Base-by-base conservation (phyloP, 1,140 invertebrate genomes). In the Medauroidea extradentata region DNA sequence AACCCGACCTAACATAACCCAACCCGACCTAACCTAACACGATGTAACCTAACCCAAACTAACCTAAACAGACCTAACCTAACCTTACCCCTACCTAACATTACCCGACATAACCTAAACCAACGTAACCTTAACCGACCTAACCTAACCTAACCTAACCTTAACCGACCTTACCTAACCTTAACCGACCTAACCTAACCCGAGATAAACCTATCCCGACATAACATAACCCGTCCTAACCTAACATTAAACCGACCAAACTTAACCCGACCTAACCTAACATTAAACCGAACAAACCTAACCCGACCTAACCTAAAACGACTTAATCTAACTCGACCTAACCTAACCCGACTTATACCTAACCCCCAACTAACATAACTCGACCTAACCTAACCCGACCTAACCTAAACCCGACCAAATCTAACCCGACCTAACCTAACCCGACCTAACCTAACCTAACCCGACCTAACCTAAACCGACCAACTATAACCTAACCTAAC, bases 381-480 rank as follows among this genome's bases (percentile, higher is more conserved):
- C 21, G 21, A 44, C 42, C 42, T 50, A 50, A 65, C 62, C 57
- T 54, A 64, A 61, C 53, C 42, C 21, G 21, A 44, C 42, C 42
- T 44, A 44, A 44, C 3, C 42, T 14, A 44, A 65, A 65, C 64
- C 63, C 53, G 46, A 65, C 59, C 64, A 39, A 65, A 61, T 63
- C 64, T 48, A 65, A 65, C 64, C 64, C 49, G 65, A 65, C 64
- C 63, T 44, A 44, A 46, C 51, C 64, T 53, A 43, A 65, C 52
- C 64, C 42, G 46, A 65, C 44, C 59, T 49, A 62, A 62, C 59
- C 59, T 48, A 59, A 65, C 59, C 64, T 56, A 65, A 65, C 58
- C 64, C 48, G 16, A 65, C 63, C 59, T 57, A 65, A 65, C 63
- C n/a, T n/a, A n/a, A n/a, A n/a, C n/a, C n/a, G n/a, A n/a, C n/a